phyloP scores from a whole-genome alignment of 2,888 invertebrate species.

The Zaprionus obscuricornis region DNA sequence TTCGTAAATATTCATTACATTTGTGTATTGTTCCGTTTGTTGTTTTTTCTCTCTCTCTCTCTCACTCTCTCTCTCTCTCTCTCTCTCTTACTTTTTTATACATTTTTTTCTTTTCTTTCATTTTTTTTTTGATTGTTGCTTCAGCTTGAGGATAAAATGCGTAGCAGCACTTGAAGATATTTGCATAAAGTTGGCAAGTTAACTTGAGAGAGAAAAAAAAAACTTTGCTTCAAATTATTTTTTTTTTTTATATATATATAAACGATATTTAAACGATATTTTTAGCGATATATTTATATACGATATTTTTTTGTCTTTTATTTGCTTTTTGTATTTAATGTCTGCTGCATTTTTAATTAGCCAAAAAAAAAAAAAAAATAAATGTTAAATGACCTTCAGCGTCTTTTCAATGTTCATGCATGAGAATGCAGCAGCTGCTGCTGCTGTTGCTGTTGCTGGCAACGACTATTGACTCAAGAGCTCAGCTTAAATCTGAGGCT shows the following conservation, averaged over 20 bases:
- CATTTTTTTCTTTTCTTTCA: slow-evolving; percentile 1
- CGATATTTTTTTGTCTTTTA: slow-evolving; percentile 14
- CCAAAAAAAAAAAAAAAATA: too few species aligned
- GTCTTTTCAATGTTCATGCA: slow-evolving; percentile 3
- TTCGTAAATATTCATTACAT: slow-evolving; percentile 75
- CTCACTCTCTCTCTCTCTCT: neutral
- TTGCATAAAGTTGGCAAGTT: slow-evolving; percentile 64
- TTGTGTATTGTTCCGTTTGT: slow-evolving; percentile 44
- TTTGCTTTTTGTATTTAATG: slow-evolving; percentile 29
- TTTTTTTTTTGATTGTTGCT: slow-evolving; percentile 6
- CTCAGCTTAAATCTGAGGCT: slow-evolving; percentile 56
- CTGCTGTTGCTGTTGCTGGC: neutral
- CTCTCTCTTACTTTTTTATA: neutral
- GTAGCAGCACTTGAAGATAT: slow-evolving; percentile 48
- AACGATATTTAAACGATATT: too few species aligned
- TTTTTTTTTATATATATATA: too few species aligned
- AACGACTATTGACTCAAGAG: slow-evolving; percentile 48
- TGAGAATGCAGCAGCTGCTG: slow-evolving; percentile 62
- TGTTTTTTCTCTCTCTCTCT: slow-evolving; percentile 7
- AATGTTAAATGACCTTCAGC: slow-evolving; percentile 61
- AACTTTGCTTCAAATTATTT: slow-evolving; percentile 30
- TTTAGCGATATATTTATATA: neutral
- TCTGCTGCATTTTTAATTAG: slow-evolving; percentile 67
- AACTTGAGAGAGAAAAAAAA: slow-evolving; percentile 30
- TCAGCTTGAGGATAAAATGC: too few species aligned